Percentiles rank a stretch among this genome's conserved stretches.
phyloP scores from a whole-genome alignment of 2,888 invertebrate genomes.

The Calephelis perditalis region DNA sequence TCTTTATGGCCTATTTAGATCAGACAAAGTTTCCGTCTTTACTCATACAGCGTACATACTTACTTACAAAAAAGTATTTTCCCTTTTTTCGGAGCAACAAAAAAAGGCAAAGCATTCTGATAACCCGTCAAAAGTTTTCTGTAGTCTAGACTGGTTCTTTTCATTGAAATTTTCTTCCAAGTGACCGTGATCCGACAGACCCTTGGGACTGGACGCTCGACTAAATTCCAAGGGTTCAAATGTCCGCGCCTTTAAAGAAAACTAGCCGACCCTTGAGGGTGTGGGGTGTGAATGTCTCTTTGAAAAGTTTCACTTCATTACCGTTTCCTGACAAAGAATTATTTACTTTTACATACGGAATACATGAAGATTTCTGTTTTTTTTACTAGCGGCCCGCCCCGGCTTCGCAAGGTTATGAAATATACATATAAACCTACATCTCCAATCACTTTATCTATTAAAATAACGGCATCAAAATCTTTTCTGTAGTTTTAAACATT shows the following conservation, averaged over 20 bases:
- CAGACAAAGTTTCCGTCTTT: no score
- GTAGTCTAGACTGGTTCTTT: conserved; percentile 38
- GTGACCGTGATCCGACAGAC: conserved; percentile 55
- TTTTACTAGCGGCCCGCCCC: no score
- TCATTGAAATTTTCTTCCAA: conserved; percentile 55
- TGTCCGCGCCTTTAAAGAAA: conserved; percentile 67
- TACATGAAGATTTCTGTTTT: no score
- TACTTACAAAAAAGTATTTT: no score
- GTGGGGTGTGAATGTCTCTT: conserved; percentile 64
- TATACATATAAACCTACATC: no score
- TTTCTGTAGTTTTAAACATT: no score
- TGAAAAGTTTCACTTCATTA: conserved; percentile 40
- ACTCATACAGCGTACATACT: no score
- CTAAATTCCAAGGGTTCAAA: conserved; percentile 65
- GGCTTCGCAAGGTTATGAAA: no score
- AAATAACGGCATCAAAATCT: no score
- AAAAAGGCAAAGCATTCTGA: conserved; percentile 4
- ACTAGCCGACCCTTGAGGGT: conserved; percentile 55
- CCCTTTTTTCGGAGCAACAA: no score
- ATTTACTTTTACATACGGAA: conserved; percentile 24
- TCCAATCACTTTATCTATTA: no score
- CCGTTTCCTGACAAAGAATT: conserved; percentile 27
- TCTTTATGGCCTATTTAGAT: no score
- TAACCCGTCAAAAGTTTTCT: conserved; percentile 14
- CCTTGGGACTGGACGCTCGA: conserved; percentile 64